phyloP scores from a whole-genome alignment of 1,140 invertebrate genomes.

The Notospermus geniculatus region DNA sequence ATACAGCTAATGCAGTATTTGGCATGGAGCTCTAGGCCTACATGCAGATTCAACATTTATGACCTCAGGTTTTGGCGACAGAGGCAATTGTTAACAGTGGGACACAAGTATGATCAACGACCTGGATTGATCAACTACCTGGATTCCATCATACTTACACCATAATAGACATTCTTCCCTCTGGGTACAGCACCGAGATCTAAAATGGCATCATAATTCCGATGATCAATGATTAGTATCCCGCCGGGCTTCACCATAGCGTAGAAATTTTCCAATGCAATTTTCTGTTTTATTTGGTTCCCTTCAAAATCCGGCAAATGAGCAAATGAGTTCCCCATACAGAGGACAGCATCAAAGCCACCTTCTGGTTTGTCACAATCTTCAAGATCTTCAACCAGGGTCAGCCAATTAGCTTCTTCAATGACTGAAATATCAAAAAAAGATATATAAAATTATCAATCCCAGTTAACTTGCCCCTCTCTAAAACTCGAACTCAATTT shows the following conservation, averaged over 20 bases:
- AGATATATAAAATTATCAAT: no score
- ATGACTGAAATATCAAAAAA: slow-evolving; percentile 53
- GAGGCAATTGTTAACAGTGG: no score
- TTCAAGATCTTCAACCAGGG: slow-evolving; percentile 60
- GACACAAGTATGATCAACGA: no score
- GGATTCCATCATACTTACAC: slow-evolving; percentile 64
- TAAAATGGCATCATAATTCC: slow-evolving; percentile 82
- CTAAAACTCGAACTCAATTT: no score
- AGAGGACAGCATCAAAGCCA: slow-evolving; percentile 65
- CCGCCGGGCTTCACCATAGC: slow-evolving; percentile 81
- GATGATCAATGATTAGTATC: slow-evolving; percentile 78
- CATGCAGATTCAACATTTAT: no score
- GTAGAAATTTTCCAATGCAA: slow-evolving; percentile 73
- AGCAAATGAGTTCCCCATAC: slow-evolving; percentile 85
- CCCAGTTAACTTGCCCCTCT: no score
- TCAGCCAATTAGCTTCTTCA: slow-evolving; percentile 57
- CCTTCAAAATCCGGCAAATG: slow-evolving; percentile 77
- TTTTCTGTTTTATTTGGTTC: slow-evolving; percentile 74
- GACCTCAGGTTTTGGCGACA: no score
- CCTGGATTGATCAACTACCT: no score
- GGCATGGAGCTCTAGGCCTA: no score
- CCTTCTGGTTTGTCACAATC: slow-evolving; percentile 37
- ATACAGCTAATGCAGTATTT: no score
- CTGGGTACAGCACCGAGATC: slow-evolving; percentile 68
- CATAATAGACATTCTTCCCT: slow-evolving; percentile 81